A percentile compares a stretch with the other conserved stretches of the same genome.
phyloP scores from a whole-genome alignment of 2,797 vertebrate species.

The Aeoliscus strigatus region DNA sequence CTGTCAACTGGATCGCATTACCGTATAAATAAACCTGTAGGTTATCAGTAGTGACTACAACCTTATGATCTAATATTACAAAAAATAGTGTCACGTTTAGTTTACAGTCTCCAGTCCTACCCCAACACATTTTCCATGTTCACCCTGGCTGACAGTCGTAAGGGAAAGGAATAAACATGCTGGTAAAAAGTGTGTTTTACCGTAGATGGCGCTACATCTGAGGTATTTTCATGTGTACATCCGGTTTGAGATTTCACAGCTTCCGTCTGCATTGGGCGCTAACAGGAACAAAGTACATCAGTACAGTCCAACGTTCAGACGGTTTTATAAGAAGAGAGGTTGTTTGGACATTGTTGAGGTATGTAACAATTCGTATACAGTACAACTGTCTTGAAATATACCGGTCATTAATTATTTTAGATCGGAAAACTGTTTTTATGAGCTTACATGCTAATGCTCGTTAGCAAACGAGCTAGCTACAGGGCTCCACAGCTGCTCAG shows the following conservation, averaged over 20 bases:
- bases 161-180: too few species aligned
- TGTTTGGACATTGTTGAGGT: constrained; percentile 8
- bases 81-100: too few species aligned
- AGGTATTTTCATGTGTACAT: not conserved
- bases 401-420: fast-evolving
- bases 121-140: too few species aligned
- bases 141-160: too few species aligned
- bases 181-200: too few species aligned
- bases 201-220: constrained; percentile 28
- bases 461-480: constrained; percentile 24
- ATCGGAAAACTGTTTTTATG: not conserved
- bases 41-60: too few species aligned
- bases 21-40: too few species aligned
- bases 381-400: not conserved
- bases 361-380: not conserved
- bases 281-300: not conserved
- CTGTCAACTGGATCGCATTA: too few species aligned
- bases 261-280: constrained; percentile 36
- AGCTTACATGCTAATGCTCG: constrained; percentile 1
- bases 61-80: too few species aligned
- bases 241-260: constrained; percentile 1
- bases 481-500: too few species aligned
- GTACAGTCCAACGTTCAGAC: not conserved
- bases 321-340: not conserved
- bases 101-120: too few species aligned